Evolutionary conservation across 2,113 vertebrate species (phyloP).

Genomic region (Clarias gariepinus): DNA sequence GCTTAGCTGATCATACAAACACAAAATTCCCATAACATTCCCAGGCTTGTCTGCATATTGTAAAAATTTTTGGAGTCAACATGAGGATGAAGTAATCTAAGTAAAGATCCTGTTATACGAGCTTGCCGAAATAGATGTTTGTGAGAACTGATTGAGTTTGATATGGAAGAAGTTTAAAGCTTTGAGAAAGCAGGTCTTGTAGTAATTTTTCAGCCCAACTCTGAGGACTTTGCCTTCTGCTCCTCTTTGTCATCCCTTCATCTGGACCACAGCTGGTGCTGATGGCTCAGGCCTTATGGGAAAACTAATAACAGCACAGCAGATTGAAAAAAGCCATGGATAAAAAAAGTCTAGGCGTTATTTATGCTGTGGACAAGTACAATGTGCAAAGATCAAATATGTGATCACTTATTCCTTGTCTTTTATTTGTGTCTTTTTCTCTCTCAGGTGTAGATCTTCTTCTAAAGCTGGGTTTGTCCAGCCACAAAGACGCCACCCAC

Average conservation of each 20-base stretch:
- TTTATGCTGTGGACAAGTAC: conserved; percentile 5
- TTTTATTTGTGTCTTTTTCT: conserved; percentile 52
- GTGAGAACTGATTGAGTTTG: not conserved
- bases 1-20: not conserved
- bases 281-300: conserved; percentile 35
- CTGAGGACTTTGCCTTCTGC: conserved; percentile 20
- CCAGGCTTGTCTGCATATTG: not conserved
- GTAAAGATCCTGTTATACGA: not conserved
- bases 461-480: conserved; percentile 81
- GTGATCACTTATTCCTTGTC: conserved; percentile 44
- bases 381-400: conserved; percentile 16
- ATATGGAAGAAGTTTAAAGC: not conserved
- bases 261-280: conserved; percentile 64
- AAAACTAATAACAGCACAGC: conserved; percentile 47
- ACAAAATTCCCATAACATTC: not conserved
- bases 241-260: conserved; percentile 40
- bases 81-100: not conserved
- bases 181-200: conserved; percentile 45
- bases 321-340: not conserved
- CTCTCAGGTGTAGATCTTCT: conserved; percentile 90
- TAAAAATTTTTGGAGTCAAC: not conserved
- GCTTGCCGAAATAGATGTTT: not conserved
- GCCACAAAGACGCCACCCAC: conserved; percentile 65
- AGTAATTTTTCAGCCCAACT: conserved; percentile 32
- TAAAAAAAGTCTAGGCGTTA: not conserved